These are phyloP conservation scores for Brachionus angularis DNA, from an alignment of 1,140 invertebrate genomes.

Conservation along the genomic window DNA sequence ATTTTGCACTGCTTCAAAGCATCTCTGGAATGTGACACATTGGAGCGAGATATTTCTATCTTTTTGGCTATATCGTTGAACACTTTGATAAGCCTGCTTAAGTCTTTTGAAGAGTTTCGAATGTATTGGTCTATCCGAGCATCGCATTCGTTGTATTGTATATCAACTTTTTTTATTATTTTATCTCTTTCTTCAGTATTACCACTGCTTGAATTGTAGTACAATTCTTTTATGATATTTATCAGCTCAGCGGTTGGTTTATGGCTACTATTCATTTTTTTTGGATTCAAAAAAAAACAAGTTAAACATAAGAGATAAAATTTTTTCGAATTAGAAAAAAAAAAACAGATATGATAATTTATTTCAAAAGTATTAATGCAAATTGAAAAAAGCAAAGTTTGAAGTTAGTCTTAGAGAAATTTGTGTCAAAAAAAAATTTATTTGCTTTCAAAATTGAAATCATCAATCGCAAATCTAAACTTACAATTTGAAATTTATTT, in stretches of 20 bases:
- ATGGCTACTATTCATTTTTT: not conserved
- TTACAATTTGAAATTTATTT: too few species aligned
- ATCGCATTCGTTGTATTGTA: slow-evolving; percentile 22
- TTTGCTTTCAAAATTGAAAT: too few species aligned
- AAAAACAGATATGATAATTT: slow-evolving; percentile 35
- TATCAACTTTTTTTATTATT: slow-evolving; percentile 39
- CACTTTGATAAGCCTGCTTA: slow-evolving; percentile 31
- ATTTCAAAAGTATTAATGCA: too few species aligned
- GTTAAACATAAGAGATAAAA: too few species aligned
- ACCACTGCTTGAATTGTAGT: slow-evolving; percentile 1
- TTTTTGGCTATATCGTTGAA: slow-evolving; percentile 40
- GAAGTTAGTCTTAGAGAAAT: too few species aligned
- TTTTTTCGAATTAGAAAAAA: too few species aligned
- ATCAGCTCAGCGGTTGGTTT: slow-evolving; percentile 26
- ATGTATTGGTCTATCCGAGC: slow-evolving; percentile 38
- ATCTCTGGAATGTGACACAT: slow-evolving; percentile 16
- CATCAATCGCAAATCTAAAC: too few species aligned
- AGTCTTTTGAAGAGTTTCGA: slow-evolving; percentile 23
- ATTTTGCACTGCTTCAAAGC: slow-evolving; percentile 32
- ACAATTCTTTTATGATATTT: slow-evolving; percentile 23
- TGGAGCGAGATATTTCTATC: slow-evolving; percentile 32
- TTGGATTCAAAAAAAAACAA: not conserved
- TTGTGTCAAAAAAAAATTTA: too few species aligned
- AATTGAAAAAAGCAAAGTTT: too few species aligned
- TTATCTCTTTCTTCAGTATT: slow-evolving; percentile 42